Conservation (phyloP, 37 sponge, comb jelly and placozoan genomes). For the Aplysina aerophoba region DNA sequence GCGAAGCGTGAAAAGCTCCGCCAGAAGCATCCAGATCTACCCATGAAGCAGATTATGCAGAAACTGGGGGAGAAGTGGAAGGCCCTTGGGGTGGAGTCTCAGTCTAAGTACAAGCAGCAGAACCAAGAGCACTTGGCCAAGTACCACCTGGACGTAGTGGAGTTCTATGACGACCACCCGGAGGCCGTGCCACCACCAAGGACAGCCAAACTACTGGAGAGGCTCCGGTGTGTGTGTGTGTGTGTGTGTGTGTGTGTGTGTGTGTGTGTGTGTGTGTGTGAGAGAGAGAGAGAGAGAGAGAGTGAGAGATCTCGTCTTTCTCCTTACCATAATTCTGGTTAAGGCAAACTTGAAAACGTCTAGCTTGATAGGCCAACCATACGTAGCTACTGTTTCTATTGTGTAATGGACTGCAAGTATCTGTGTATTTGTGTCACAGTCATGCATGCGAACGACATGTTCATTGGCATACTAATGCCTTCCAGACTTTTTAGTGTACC, state of each 20-base stretch:
- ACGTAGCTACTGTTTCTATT: too few species aligned
- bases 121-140: conserved; percentile 33
- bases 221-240: conserved; percentile 11
- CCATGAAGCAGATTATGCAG: conserved; percentile 25
- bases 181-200: conserved; percentile 12
- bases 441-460: too few species aligned
- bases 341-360: too few species aligned
- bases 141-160: conserved; percentile 40
- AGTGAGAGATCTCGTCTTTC: too few species aligned
- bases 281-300: too few species aligned
- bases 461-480: too few species aligned
- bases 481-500: too few species aligned
- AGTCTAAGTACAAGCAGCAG: conserved; percentile 41
- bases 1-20: conserved; percentile 43
- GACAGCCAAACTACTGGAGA: conserved; percentile 18
- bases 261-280: background rate
- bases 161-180: conserved; percentile 2
- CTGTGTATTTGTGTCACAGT: too few species aligned
- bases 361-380: too few species aligned
- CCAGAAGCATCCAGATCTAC: conserved; percentile 54
- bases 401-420: too few species aligned
- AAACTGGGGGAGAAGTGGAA: conserved; percentile 63
- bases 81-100: conserved; percentile 3
- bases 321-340: too few species aligned
- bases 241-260: conserved; percentile 8